Conservation (phyloP, 2,113 vertebrate species). For the Leptobrachium leishanense region DNA sequence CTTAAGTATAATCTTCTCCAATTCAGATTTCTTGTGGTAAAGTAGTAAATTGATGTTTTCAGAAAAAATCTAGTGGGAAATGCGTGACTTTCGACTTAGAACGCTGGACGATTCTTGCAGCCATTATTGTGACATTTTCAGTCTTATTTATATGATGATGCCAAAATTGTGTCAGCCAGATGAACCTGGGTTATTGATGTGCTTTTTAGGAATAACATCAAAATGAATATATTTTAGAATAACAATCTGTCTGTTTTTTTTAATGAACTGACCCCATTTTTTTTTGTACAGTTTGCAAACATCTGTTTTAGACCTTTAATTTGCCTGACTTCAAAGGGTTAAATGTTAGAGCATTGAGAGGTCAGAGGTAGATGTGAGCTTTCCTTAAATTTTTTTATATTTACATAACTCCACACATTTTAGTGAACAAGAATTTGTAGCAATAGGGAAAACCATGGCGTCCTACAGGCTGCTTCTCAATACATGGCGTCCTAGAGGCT, state of each 20-base stretch:
- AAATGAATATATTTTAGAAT: slow-evolving; percentile 26
- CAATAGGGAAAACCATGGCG: too few species aligned
- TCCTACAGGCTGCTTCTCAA: too few species aligned
- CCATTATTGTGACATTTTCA: not conserved
- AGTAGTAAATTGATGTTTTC: too few species aligned
- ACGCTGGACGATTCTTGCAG: not conserved
- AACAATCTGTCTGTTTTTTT: slow-evolving; percentile 25
- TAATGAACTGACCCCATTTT: slow-evolving; percentile 12
- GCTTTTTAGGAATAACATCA: slow-evolving; percentile 31
- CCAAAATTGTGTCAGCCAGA: slow-evolving; percentile 13
- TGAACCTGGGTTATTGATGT: slow-evolving; percentile 22
- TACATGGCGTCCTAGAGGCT: too few species aligned
- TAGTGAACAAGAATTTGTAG: too few species aligned
- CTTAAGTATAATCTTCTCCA: too few species aligned
- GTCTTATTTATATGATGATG: slow-evolving; percentile 31
- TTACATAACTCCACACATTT: too few species aligned
- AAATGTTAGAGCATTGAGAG: not conserved
- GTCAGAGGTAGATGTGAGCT: not conserved
- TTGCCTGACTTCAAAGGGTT: not conserved
- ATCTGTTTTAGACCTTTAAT: slow-evolving; percentile 18
- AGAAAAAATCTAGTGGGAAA: too few species aligned
- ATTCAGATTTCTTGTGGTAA: too few species aligned
- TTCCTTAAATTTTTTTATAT: too few species aligned
- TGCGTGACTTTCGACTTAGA: too few species aligned
- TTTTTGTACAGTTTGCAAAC: slow-evolving; percentile 18